Percentiles rank a stretch among this genome's conserved stretches.
These are phyloP conservation scores for Otus sunia DNA, from an alignment of 2,113 vertebrate genomes.

Conservation along the genomic window DNA sequence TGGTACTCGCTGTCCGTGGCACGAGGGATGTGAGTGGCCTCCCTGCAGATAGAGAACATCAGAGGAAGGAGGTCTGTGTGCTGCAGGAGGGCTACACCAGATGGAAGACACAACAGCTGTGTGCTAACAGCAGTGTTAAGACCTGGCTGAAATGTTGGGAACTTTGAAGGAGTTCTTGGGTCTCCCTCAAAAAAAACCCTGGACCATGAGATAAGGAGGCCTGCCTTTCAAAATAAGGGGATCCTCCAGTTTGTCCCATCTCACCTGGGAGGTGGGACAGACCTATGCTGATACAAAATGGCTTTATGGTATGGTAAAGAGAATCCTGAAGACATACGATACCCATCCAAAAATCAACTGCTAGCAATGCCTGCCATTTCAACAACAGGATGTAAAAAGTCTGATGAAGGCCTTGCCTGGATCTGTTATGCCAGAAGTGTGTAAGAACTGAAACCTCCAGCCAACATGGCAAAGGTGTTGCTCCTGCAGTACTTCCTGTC, in stretches of 20 bases:
- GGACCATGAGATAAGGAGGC: not conserved
- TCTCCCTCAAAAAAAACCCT: not conserved
- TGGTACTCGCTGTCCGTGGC: not conserved
- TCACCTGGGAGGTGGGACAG: not conserved
- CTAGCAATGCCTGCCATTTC: not conserved
- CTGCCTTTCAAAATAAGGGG: not conserved
- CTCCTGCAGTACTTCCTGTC: not conserved
- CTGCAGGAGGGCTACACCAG: not conserved
- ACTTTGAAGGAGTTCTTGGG: not conserved
- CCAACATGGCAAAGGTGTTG: not conserved
- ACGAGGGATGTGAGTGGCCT: fast-evolving
- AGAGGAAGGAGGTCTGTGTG: not conserved
- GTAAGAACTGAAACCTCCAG: not conserved
- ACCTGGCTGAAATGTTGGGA: not conserved
- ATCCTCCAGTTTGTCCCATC: not conserved
- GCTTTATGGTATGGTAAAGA: not conserved
- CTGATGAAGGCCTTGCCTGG: not conserved
- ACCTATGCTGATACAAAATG: not conserved
- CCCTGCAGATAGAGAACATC: not conserved
- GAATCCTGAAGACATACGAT: not conserved
- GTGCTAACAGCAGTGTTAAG: not conserved
- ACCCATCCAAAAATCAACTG: not conserved
- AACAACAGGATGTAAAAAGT: not conserved
- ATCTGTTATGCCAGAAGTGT: not conserved
- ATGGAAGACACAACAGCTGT: not conserved